Percentiles rank a stretch among this genome's conserved stretches.
Evolutionary conservation across 2,797 vertebrate species (phyloP).

Genomic region (Botia kubotai): DNA sequence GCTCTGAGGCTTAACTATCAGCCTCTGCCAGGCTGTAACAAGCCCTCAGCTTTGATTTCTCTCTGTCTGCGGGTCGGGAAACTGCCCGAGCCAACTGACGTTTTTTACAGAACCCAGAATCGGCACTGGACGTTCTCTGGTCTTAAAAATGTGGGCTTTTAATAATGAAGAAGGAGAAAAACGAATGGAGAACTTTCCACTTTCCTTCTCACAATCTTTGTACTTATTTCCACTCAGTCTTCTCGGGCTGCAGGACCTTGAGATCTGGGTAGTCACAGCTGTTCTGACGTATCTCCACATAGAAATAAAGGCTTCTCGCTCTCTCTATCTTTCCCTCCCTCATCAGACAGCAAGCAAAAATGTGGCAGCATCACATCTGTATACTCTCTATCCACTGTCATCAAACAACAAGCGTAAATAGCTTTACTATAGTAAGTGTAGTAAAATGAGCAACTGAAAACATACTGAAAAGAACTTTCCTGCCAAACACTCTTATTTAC

Average conservation of each 20-base stretch:
- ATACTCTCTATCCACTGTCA: no score
- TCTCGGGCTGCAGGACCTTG: background rate
- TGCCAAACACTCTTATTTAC: background rate
- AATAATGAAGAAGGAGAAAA: constrained; percentile 19
- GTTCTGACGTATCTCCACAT: constrained; percentile 3
- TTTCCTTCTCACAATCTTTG: background rate
- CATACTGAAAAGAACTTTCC: no score
- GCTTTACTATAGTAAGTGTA: no score
- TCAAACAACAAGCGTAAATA: no score
- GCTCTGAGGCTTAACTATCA: constrained; percentile 4
- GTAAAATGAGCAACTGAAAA: no score
- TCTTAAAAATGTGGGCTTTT: constrained; percentile 19
- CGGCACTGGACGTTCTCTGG: constrained; percentile 2
- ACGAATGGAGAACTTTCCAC: background rate
- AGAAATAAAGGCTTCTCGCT: background rate
- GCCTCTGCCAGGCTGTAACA: constrained; percentile 10
- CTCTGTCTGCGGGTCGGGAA: background rate
- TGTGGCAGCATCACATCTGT: no score
- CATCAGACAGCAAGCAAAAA: no score
- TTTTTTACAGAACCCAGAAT: constrained; percentile 15
- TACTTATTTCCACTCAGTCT: background rate
- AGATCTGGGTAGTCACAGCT: constrained; percentile 16
- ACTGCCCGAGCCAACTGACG: background rate
- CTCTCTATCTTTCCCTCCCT: background rate
- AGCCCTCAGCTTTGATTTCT: constrained; percentile 1